Base-by-base conservation (phyloP, 37 sponge, comb jelly and placozoan genomes). In the Aplysina aerophoba region DNA sequence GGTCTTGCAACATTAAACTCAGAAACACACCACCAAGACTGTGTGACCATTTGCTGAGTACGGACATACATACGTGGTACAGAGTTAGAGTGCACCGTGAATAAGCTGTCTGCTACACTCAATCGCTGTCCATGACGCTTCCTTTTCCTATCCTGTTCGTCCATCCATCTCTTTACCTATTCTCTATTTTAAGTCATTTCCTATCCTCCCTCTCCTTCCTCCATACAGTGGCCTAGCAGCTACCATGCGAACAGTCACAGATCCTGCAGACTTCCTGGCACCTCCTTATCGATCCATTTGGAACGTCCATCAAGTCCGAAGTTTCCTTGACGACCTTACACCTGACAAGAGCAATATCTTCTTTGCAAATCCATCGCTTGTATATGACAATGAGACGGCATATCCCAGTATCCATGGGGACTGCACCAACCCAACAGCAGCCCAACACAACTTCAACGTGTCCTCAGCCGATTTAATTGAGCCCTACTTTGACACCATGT, bases 211-310 rank as follows among this genome's bases (percentile, higher is more conserved):
- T 2, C 44, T 41, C 39, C 40, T 73, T 80, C 41, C 8, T 31
- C 61, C 21, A 0, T 79, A 56, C 77, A 92, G 89, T 27, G 54
- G 17, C 24, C 73, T 88, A 34, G 73, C 92, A 19, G 21, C 19
- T 20, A 58, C 16, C 12, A 94, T 94, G 95, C 67, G 91, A 20
- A 59, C 75, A 55, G 75, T 80, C 0, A 24, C 38, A 17, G 80
- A 83, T n/a, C 89, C 95, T 27, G 83, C 41, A 4, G 95, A 91
- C 62, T 91, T 92, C 73, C 92, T 91, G n/a, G 31, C 36, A n/a
- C 81, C 84, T 20, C 95, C 95, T 17, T 38, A 55, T 31, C 67
- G 92, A 22, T 72, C 21, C 36, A 22, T 89, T 50, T 82, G 44
- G 20, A 73, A 91, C 83, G n/a, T 24, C 67, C 8, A 36, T 53